Percentiles rank a stretch among this genome's conserved stretches.
Evolutionary conservation across 2,113 vertebrate species (phyloP).

Genomic region (Toxotes jaculatrix): DNA sequence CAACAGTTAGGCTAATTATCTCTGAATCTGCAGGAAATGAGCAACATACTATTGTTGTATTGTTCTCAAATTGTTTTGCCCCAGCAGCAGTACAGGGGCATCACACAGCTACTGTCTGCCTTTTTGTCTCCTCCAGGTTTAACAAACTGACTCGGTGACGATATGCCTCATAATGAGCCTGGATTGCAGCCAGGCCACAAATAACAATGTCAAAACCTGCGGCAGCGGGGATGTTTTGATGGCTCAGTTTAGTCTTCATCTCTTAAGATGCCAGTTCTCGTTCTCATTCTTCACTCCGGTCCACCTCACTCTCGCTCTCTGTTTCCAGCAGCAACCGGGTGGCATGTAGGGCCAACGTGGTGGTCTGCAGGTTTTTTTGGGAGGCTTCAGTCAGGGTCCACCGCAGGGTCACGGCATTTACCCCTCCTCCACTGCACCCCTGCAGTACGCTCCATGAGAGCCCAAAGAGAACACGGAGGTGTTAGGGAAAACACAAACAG

Average conservation of each 20-base stretch:
- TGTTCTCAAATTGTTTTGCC: constrained; percentile 45
- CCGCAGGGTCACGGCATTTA: constrained; percentile 71
- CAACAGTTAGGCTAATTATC: constrained; percentile 67
- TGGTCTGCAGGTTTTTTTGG: constrained; percentile 70
- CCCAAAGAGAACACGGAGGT: constrained; percentile 72
- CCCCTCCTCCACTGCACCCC: constrained; percentile 62
- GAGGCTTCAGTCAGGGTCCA: constrained; percentile 60
- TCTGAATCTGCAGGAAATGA: constrained; percentile 60
- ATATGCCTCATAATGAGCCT: constrained; percentile 53
- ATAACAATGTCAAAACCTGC: constrained; percentile 47
- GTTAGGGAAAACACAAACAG: constrained; percentile 79
- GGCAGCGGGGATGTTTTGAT: constrained; percentile 34
- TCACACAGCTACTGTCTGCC: constrained; percentile 30
- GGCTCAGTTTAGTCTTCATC: constrained; percentile 23
- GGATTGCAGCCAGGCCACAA: constrained; percentile 30
- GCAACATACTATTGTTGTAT: constrained; percentile 33
- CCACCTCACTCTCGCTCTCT: constrained; percentile 11
- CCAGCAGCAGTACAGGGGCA: constrained; percentile 41
- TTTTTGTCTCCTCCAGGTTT: constrained; percentile 47
- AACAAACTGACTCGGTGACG: constrained; percentile 41
- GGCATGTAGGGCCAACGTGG: constrained; percentile 72
- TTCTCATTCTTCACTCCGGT: constrained; percentile 21
- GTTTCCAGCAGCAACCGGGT: constrained; percentile 75
- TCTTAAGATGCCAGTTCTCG: constrained; percentile 26
- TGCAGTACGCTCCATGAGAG: constrained; percentile 64